Evolutionary conservation across 2,888 invertebrate genomes (phyloP).

Genomic region (Prosopocoilus inquinatus): DNA sequence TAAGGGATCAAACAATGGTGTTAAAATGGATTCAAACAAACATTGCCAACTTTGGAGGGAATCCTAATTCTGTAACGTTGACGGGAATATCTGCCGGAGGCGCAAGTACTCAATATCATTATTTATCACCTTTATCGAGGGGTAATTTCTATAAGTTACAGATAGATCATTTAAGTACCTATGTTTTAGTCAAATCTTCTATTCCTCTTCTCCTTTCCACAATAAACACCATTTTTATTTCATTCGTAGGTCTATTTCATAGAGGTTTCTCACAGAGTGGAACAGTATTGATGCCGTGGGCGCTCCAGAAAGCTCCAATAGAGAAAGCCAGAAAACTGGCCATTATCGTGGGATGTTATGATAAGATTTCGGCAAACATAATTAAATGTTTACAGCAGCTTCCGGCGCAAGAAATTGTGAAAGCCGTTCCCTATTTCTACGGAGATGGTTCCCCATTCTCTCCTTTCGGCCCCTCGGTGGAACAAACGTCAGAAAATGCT

Average conservation of each 20-base stretch:
- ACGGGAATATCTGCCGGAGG: slow-evolving; percentile 69
- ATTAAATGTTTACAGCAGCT: slow-evolving; percentile 62
- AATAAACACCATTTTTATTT: too few relatives aligned
- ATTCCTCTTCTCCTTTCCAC: too few relatives aligned
- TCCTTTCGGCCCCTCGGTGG: slow-evolving; percentile 49
- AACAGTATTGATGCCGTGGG: slow-evolving; percentile 57
- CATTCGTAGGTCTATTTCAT: slow-evolving; percentile 51
- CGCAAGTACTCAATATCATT: slow-evolving; percentile 68
- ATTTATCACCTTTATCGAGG: slow-evolving; percentile 60
- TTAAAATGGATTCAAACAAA: slow-evolving; percentile 65
- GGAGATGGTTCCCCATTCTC: slow-evolving; percentile 53
- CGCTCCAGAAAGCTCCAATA: slow-evolving; percentile 54
- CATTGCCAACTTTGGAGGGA: slow-evolving; percentile 65
- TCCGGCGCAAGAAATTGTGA: slow-evolving; percentile 58
- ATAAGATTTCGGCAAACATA: slow-evolving; percentile 52
- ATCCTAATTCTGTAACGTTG: slow-evolving; percentile 63
- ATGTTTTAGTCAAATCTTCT: too few relatives aligned
- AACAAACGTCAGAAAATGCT: slow-evolving; percentile 12
- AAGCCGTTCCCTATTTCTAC: slow-evolving; percentile 39
- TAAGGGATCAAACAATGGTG: slow-evolving; percentile 68
- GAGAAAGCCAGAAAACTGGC: slow-evolving; percentile 61
- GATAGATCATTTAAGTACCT: too few relatives aligned
- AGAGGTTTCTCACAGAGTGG: slow-evolving; percentile 68
- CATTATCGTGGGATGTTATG: slow-evolving; percentile 60
- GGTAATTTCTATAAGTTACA: slow-evolving; percentile 36